These are phyloP conservation scores for Drosophila lutescens DNA, from an alignment of 2,888 invertebrate species.

Conservation along the genomic window DNA sequence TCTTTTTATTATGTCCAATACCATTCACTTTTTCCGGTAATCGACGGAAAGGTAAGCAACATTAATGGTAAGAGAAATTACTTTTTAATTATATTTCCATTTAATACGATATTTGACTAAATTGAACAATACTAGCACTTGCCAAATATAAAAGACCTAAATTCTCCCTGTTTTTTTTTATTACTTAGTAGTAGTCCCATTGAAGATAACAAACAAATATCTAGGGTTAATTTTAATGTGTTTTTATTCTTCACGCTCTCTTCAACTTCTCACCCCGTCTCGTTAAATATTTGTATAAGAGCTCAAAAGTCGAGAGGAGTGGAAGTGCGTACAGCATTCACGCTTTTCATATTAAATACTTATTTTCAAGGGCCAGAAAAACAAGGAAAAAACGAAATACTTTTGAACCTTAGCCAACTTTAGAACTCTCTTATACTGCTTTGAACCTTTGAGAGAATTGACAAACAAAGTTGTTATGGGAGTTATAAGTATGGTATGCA, in stretches of 20 bases:
- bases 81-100: too few relatives aligned
- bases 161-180: too few relatives aligned
- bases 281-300: constrained; percentile 19
- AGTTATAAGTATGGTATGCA: neutral
- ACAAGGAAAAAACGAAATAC: neutral
- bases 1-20: neutral
- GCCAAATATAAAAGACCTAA: too few relatives aligned
- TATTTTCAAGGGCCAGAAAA: neutral
- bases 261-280: constrained; percentile 2
- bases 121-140: too few relatives aligned
- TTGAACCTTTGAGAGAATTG: neutral
- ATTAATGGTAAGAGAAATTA: too few relatives aligned
- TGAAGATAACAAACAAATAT: neutral
- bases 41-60: too few relatives aligned
- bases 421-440: constrained; percentile 8
- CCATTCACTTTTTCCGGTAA: too few relatives aligned
- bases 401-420: constrained; percentile 1
- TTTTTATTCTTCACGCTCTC: constrained; percentile 2
- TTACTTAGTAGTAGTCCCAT: neutral
- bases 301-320: constrained; percentile 2
- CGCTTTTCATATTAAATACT: constrained; percentile 4
- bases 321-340: constrained; percentile 26
- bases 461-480: neutral
- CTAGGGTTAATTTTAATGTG: constrained; percentile 12
- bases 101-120: too few relatives aligned